phyloP scores from a whole-genome alignment of 37 sponge, comb jelly and placozoan species.

The Diacarnus erythraeanus region DNA sequence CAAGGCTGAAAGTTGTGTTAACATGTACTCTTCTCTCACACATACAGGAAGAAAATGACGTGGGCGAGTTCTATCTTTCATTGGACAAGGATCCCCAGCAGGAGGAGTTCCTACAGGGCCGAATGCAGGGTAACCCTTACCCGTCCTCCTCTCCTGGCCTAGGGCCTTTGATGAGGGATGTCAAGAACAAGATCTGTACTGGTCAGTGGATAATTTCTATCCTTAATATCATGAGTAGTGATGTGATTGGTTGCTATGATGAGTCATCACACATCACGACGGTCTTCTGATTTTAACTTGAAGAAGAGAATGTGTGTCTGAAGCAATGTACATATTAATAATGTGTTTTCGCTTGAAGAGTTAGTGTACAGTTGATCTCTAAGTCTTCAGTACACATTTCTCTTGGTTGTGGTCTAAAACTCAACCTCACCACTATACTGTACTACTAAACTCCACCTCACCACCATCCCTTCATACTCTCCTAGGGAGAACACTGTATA shows the following conservation, averaged over 20 bases:
- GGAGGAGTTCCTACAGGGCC: constrained; percentile 96
- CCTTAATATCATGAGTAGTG: too few relatives aligned
- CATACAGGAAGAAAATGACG: constrained; percentile 75
- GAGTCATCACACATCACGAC: constrained; percentile 27
- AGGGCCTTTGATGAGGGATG: constrained; percentile 94
- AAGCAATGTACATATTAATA: not conserved
- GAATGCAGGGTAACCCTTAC: constrained; percentile 97
- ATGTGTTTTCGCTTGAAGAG: not conserved
- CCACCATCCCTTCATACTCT: too few relatives aligned
- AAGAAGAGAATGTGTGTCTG: constrained; percentile 13
- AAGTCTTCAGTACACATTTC: not conserved
- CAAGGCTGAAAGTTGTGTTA: too few relatives aligned
- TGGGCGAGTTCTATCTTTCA: constrained; percentile 71
- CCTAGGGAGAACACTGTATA: too few relatives aligned
- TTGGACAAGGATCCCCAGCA: constrained; percentile 96
- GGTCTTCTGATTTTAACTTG: constrained; percentile 6
- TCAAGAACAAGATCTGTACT: constrained; percentile 95
- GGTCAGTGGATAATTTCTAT: constrained; percentile 60
- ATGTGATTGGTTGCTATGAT: not conserved
- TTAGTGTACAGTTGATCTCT: not conserved
- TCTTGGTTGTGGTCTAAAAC: not conserved
- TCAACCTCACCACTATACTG: too few relatives aligned
- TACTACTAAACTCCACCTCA: too few relatives aligned
- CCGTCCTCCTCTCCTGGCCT: constrained; percentile 71
- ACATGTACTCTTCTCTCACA: constrained; percentile 2